phyloP scores from a whole-genome alignment of 2,888 invertebrate species.

The Chouioia cunea region DNA sequence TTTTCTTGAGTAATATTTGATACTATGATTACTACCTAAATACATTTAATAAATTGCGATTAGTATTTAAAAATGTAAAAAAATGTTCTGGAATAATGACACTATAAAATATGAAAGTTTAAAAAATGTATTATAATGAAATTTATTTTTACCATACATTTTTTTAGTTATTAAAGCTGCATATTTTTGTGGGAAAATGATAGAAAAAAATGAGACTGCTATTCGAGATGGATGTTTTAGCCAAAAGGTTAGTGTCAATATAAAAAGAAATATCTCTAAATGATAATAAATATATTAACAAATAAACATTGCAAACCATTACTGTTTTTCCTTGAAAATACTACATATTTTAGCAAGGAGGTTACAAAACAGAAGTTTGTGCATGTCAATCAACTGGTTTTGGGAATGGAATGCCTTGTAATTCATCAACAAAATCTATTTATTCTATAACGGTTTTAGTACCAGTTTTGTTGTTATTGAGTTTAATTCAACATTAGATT shows the following conservation, averaged over 20 bases:
- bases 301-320: slow-evolving; percentile 6
- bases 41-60: too few species aligned
- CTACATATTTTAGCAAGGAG: slow-evolving; percentile 52
- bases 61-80: too few species aligned
- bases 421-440: slow-evolving; percentile 50
- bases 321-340: too few species aligned
- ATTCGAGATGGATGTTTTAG: slow-evolving; percentile 58
- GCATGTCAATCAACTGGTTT: slow-evolving; percentile 53
- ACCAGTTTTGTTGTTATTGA: slow-evolving; percentile 14
- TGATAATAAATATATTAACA: too few species aligned
- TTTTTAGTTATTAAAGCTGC: slow-evolving; percentile 57
- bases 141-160: background rate
- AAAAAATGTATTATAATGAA: background rate
- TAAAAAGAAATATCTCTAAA: too few species aligned
- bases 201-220: slow-evolving; percentile 53
- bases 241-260: slow-evolving; percentile 54
- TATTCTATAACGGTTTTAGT: slow-evolving; percentile 13
- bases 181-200: slow-evolving; percentile 62
- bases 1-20: slow-evolving; percentile 9
- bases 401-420: slow-evolving; percentile 57
- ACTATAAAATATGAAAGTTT: too few species aligned
- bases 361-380: slow-evolving; percentile 56
- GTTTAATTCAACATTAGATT: background rate
- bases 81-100: too few species aligned
- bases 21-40: too few species aligned